Base-by-base conservation (phyloP, 2,888 invertebrate species). In the Glyphotaelius pellucidus region DNA sequence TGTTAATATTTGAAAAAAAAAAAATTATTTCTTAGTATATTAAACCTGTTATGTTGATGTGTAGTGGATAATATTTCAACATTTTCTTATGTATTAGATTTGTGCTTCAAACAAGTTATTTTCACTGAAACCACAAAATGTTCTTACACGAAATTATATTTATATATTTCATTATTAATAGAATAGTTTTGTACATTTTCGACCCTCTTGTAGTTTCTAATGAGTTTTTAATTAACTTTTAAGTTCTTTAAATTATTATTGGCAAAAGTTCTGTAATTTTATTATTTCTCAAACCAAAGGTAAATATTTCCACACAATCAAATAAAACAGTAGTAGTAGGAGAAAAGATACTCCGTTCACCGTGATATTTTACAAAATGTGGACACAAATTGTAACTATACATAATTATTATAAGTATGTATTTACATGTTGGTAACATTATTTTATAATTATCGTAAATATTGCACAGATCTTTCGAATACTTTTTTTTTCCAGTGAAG, bases 21-120 rank as follows among this genome's bases (percentile, higher is more conserved):
- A 67, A 67, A 67, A n/a, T 67, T 67, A n/a, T 67, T 67, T 67
- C 67, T 67, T 67, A 67, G 67, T 67, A 67, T 67, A 67, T 67
- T n/a, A 42, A 42, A 67, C 67, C 9, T 25, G 67, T 67, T 67
- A 67, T 9, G 67, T 67, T 67, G 67, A 67, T 67, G 47, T 42
- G 19, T 67, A 67, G 25, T 67, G 9, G n/a, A 67, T n/a, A 25
- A 67, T n/a, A 1, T 67, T 67, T n/a, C 67, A 67, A 67, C 52
- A 67, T 67, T 15, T 67, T 67, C 19, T 67, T 67, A 67, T n/a
- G n/a, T 67, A 67, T 25, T 67, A 67, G 67, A 67, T 67, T 67
- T 67, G 67, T 67, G 67, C 67, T 67, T 67, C 67, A 67, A 67
- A 67, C 25, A 67, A 67, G 9, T 67, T 9, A 67, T 25, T 67